Evolutionary conservation across 2,888 invertebrate species (phyloP).

Genomic region (Ommatoiulus sabulosus): DNA sequence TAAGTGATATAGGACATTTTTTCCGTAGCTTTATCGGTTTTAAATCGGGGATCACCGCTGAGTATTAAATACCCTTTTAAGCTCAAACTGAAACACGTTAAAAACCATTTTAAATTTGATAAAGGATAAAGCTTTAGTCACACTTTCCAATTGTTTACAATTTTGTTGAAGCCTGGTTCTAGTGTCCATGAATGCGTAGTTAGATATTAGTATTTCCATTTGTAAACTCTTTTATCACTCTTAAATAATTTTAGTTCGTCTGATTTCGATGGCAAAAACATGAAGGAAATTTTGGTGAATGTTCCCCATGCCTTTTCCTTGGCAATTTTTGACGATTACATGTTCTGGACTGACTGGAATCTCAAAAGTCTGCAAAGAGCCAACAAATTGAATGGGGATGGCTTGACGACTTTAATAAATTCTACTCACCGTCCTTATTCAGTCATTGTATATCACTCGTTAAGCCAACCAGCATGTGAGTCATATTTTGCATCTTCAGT

Average conservation of each 20-base stretch:
- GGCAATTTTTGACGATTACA: slow-evolving; percentile 89
- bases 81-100: no score
- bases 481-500: background rate
- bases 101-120: no score
- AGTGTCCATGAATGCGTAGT: background rate
- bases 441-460: slow-evolving; percentile 89
- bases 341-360: slow-evolving; percentile 99
- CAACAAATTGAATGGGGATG: slow-evolving; percentile 85
- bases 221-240: background rate
- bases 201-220: slow-evolving; percentile 18
- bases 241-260: slow-evolving; percentile 72
- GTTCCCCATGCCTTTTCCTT: slow-evolving; percentile 98
- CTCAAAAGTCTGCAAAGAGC: slow-evolving; percentile 90
- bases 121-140: no score
- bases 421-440: slow-evolving; percentile 96
- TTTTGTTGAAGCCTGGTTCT: no score
- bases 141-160: no score
- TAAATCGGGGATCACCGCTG: no score
- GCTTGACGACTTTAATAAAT: slow-evolving; percentile 81
- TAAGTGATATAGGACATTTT: slow-evolving; percentile 63
- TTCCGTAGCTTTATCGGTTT: background rate
- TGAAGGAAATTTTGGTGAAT: slow-evolving; percentile 79
- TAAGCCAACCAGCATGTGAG: slow-evolving; percentile 80
- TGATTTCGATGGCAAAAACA: slow-evolving; percentile 90
- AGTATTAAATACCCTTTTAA: no score